Evolutionary conservation across 2,797 vertebrate genomes (phyloP).

Genomic region (Apogon hyalosoma): DNA sequence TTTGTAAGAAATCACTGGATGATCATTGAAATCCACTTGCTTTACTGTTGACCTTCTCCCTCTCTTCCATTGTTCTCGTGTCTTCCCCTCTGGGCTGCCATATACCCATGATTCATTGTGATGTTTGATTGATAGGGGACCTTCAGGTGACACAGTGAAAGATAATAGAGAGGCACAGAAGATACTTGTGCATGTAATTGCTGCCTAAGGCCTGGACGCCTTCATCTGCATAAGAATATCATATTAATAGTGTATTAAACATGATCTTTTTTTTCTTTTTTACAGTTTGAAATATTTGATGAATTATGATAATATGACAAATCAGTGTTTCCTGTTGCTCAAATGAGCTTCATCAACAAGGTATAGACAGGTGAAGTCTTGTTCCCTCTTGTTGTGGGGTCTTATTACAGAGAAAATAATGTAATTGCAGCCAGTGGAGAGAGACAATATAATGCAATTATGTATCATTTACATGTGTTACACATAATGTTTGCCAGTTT

Average conservation of each 20-base stretch:
- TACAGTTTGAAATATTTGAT: background rate
- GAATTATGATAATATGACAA: background rate
- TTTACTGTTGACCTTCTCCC: conserved; percentile 28
- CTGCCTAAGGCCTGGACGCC: conserved; percentile 1
- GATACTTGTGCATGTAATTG: conserved; percentile 14
- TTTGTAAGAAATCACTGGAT: conserved; percentile 24
- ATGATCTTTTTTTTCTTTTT: background rate
- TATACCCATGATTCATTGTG: conserved; percentile 36
- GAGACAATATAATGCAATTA: too few species aligned
- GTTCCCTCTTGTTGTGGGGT: too few species aligned
- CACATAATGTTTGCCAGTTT: too few species aligned
- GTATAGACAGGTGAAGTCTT: too few species aligned
- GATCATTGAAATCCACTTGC: conserved; percentile 24
- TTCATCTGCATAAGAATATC: background rate
- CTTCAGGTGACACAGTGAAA: conserved; percentile 43
- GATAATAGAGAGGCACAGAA: conserved; percentile 33
- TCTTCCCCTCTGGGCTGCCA: conserved; percentile 38
- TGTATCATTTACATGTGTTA: too few species aligned
- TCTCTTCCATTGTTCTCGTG: conserved; percentile 16
- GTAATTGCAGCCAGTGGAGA: too few species aligned
- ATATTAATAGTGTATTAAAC: background rate
- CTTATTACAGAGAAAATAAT: too few species aligned
- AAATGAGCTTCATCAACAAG: background rate
- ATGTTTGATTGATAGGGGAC: conserved; percentile 55
- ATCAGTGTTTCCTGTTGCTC: too few species aligned